Base-by-base conservation (phyloP, 2,888 invertebrate species). In the Thecocarcelia acutangulata region DNA sequence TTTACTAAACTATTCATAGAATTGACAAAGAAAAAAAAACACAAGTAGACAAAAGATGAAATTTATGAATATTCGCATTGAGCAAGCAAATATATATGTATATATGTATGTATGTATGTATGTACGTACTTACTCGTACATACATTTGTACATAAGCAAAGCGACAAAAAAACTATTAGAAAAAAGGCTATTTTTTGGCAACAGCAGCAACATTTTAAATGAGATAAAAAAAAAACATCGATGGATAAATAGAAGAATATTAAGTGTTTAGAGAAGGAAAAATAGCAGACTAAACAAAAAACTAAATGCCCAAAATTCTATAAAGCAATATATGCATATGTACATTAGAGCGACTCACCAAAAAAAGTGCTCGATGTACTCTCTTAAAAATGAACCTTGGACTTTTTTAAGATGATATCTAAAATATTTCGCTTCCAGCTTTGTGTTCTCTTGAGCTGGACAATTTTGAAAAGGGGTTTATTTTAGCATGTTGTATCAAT, bases 1-100 rank as follows among this genome's bases (percentile, higher is more conserved):
- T 48, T 24, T 56, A 28, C n/a, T 42, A 68, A 74, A 79, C 77
- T 61, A 74, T 63, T 73, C 56, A 77, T 69, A 59, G 77, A 77
- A 66, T 66, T 69, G 21, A 37, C 11, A 19, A 58, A 40, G 21
- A 56, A 56, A 66, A 58, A 52, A 58, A 4, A n/a, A 66, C 68
- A 48, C 15, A 33, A 28, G 69, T 58, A 82, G 78, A 78, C 82
- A 78, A 82, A 75, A 70, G 74, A 78, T 66, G 42, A 74, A 74
- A 82, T 78, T 75, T 75, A 82, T 82, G 82, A 82, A 78, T 70
- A 78, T 78, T 64, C 74, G 64, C 64, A 72, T 28, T 64, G 59
- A 68, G 73, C 54, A 78, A 74, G 64, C 69, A 58, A 82, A 64
- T 66, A 12, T 1, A n/a, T 21, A 24, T 24, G 24, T 24, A 33